Evolutionary conservation across 2,113 vertebrate species (phyloP), one percentile per base, ranked within the genome.

Genomic region (Mola mola): DNA sequence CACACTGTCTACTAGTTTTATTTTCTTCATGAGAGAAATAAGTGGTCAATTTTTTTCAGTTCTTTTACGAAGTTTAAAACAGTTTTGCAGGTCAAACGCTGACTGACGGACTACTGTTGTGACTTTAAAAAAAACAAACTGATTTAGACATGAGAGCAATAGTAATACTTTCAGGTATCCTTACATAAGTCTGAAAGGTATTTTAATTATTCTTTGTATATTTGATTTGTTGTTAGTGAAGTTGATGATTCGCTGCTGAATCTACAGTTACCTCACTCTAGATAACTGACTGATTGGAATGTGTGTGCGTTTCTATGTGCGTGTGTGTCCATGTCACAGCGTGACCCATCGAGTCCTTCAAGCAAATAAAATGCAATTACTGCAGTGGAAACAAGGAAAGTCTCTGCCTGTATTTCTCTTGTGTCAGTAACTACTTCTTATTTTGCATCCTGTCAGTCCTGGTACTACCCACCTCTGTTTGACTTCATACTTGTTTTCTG

Each of bases 261-360:
- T 52, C 28, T 24, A 65, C 47, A 1, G 17, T 44, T 21, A 65
- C 56, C 46, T 69, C 56, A 34, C 44, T 55, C 60, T 44, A 20
- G 31, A 52, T 33, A 33, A 33, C 3, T 12, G 25, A 40, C 40
- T 25, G 58, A 44, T 58, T 72, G 74, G 78, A 81, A 75, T 76
- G 64, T 22, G 43, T 25, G 67, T 31, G 19, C 33, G 19, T 42
- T 38, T 48, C 47, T 65, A 50, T 47, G 21, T 17, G 31, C 2
- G 15, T 7, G 37, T 26, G 48, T 37, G 50, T 37, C 31, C n/a
- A 77, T 67, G 72, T 90, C 81, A 86, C 48, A 62, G 66, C 55
- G 66, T 78, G 79, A 82, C 70, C 73, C 74, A 82, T 41, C 67
- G 80, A 76, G 21, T 60, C 67, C 36, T 37, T 79, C 73, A 76